These are phyloP conservation scores for Leuctra nigra DNA, from an alignment of 2,888 invertebrate genomes.

Conservation along the genomic window DNA sequence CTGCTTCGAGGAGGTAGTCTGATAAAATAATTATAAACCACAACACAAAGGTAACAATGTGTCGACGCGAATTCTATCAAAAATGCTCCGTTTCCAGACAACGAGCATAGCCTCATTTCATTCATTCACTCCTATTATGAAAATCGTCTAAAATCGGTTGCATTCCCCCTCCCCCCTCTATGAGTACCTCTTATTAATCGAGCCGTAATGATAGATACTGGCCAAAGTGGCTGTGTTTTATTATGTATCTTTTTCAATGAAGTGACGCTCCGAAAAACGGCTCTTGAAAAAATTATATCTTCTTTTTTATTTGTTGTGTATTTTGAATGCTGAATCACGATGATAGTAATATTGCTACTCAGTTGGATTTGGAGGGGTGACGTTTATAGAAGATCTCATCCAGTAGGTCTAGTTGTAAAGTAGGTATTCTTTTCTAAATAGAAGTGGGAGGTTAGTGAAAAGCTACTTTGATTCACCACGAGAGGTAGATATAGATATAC, in stretches of 20 bases:
- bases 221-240: constrained; percentile 2
- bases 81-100: too few relatives aligned
- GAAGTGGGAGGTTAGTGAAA: constrained; percentile 3
- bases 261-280: constrained; percentile 18
- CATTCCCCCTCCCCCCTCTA: too few relatives aligned
- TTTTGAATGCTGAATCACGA: constrained; percentile 22
- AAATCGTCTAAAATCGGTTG: too few relatives aligned
- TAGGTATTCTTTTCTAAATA: background rate
- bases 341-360: constrained; percentile 18
- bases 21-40: constrained; percentile 11
- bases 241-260: constrained; percentile 20
- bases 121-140: too few relatives aligned
- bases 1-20: constrained; percentile 7
- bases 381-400: background rate
- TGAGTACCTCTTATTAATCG: too few relatives aligned
- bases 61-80: too few relatives aligned
- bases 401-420: background rate
- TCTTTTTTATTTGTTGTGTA: constrained; percentile 20
- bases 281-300: constrained; percentile 15
- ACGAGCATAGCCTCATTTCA: too few relatives aligned
- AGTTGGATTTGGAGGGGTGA: background rate
- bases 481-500: background rate
- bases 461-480: background rate
- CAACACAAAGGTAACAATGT: constrained; percentile 2
- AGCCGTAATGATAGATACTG: too few relatives aligned